phyloP scores from a whole-genome alignment of 2,113 vertebrate species.

The Eptesicus fuscus region DNA sequence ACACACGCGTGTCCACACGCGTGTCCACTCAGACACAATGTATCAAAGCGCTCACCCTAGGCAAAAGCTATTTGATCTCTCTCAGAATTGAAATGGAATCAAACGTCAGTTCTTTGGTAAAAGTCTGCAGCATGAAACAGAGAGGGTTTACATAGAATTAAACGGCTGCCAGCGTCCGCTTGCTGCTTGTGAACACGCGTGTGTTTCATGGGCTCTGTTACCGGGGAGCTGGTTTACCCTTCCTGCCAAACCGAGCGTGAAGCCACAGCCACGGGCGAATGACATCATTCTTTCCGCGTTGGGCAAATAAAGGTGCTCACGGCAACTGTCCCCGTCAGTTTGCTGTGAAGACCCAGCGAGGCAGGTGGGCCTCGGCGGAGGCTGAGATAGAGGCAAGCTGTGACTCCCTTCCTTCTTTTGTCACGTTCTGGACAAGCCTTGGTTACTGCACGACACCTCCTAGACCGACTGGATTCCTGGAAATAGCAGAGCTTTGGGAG shows the following conservation, averaged over 20 bases:
- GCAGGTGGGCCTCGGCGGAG: background rate
- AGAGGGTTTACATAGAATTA: background rate
- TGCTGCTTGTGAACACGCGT: rapidly evolving
- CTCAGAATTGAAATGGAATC: background rate
- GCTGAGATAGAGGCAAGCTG: background rate
- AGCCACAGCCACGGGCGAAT: background rate
- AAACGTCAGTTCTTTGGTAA: background rate
- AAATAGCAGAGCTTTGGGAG: rapidly evolving
- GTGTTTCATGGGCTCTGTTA: background rate
- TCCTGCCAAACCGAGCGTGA: background rate
- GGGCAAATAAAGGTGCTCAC: background rate
- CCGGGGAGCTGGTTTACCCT: background rate
- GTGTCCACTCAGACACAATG: no score
- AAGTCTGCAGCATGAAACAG: background rate
- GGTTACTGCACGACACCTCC: rapidly evolving
- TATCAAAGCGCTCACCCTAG: rapidly evolving
- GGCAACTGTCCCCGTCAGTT: background rate
- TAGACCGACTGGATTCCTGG: background rate
- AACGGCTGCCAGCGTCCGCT: rapidly evolving
- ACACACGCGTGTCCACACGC: rapidly evolving
- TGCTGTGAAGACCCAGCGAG: background rate
- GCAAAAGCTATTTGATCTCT: rapidly evolving
- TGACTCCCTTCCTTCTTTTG: background rate
- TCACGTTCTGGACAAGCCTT: background rate
- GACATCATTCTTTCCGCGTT: slow-evolving; percentile 28